Percentiles rank a stretch among this genome's conserved stretches.
phyloP scores from a whole-genome alignment of 2,797 vertebrate genomes.

The Emys orbicularis region DNA sequence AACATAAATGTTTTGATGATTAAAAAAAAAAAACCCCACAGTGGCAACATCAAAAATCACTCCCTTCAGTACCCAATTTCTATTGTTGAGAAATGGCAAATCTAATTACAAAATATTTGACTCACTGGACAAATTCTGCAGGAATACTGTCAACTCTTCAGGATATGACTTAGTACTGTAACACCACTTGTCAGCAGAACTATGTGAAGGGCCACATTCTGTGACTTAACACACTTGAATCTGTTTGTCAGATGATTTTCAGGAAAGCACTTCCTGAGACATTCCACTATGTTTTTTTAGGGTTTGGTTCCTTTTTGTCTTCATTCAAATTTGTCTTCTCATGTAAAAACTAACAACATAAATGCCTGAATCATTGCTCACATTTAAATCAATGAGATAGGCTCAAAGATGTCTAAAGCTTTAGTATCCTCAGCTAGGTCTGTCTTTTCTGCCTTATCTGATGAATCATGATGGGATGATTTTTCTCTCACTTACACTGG shows the following conservation, averaged over 20 bases:
- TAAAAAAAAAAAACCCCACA: not conserved
- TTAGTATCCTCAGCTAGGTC: not conserved
- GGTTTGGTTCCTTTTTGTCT: not conserved
- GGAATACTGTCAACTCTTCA: slow-evolving; percentile 55
- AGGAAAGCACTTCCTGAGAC: slow-evolving; percentile 8
- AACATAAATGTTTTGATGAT: slow-evolving; percentile 48
- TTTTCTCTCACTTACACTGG: not conserved
- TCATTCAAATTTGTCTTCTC: slow-evolving; percentile 42
- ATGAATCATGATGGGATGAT: not conserved
- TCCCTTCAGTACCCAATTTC: slow-evolving; percentile 35
- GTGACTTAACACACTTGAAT: slow-evolving; percentile 34
- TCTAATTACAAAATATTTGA: slow-evolving; percentile 58
- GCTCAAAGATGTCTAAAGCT: not conserved
- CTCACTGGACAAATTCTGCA: slow-evolving; percentile 60
- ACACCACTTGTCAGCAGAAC: slow-evolving; percentile 63
- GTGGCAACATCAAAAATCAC: not conserved
- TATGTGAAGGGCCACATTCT: slow-evolving; percentile 53
- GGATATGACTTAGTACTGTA: slow-evolving; percentile 59
- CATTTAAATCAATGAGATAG: not conserved
- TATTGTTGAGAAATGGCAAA: slow-evolving; percentile 46
- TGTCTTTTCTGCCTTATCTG: not conserved
- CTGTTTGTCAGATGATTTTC: slow-evolving; percentile 55
- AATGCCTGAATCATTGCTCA: not conserved
- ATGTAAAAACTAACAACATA: not conserved
- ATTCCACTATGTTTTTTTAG: slow-evolving; percentile 9